A percentile compares a stretch with the other conserved stretches of the same genome.
Evolutionary conservation across 1,140 invertebrate species (phyloP).

Genomic region (Calycopis cecrops): DNA sequence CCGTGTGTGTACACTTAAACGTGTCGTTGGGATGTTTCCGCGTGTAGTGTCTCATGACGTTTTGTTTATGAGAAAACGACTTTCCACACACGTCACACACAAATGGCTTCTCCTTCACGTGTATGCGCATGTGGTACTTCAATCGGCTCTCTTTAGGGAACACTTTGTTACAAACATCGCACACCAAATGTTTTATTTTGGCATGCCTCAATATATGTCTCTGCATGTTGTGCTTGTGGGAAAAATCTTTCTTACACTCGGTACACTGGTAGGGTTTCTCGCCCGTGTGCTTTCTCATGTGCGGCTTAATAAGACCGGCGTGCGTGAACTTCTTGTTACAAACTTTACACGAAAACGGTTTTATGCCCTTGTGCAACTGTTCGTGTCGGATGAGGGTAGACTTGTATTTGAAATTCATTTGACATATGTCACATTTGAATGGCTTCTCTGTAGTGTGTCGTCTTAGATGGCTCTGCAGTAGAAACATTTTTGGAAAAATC

Average conservation of each 20-base stretch:
- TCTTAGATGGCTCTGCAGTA: constrained; percentile 41
- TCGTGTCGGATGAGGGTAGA: constrained; percentile 43
- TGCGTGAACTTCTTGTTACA: constrained; percentile 85
- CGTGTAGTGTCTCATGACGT: constrained; percentile 45
- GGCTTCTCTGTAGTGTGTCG: constrained; percentile 41
- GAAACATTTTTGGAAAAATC: constrained; percentile 38
- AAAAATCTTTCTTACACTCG: constrained; percentile 88
- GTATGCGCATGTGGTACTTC: constrained; percentile 88
- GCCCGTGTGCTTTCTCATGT: constrained; percentile 88
- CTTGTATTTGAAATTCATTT: constrained; percentile 50
- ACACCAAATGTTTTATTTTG: constrained; percentile 89
- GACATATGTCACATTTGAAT: constrained; percentile 39
- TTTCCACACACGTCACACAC: constrained; percentile 94
- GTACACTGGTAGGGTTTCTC: constrained; percentile 92
- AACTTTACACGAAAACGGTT: constrained; percentile 78
- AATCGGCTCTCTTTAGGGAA: constrained; percentile 85
- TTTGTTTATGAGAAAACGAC: constrained; percentile 85
- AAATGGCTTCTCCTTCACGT: constrained; percentile 88
- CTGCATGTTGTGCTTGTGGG: constrained; percentile 86
- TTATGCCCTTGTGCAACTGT: constrained; percentile 45
- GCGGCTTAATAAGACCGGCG: constrained; percentile 85
- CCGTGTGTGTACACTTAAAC: constrained; percentile 38
- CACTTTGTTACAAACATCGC: constrained; percentile 89
- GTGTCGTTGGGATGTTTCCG: constrained; percentile 44
- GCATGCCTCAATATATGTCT: constrained; percentile 87